Evolutionary conservation across 2,888 invertebrate genomes (phyloP), one percentile per base, ranked within the genome.

Genomic region (Allolobophora icterica): DNA sequence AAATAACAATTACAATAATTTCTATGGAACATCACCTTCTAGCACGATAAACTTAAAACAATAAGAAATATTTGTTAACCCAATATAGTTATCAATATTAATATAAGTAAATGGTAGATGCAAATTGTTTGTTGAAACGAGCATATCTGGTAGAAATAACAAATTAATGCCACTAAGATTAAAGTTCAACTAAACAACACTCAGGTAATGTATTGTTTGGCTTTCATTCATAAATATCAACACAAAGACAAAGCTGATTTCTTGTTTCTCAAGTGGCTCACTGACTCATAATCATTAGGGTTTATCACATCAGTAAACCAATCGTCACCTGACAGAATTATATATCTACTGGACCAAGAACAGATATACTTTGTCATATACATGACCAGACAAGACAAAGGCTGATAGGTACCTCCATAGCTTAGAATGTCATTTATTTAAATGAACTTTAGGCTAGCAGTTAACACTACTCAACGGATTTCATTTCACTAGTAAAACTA

Each of bases 241-340:
- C 52, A 24, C 24, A 52, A 52, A 52, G 52, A 1, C n/a, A 30
- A 71, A n/a, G 71, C 71, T 13, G n/a, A 71, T 71, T 0, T n/a
- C n/a, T 71, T 52, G 52, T 52, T 71, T 71, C 30, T 71, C 30
- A 71, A 71, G 71, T 71, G 71, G 71, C n/a, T 71, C 71, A 71
- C 30, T 71, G 71, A 71, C 71, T 71, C 71, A 71, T 71, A 71
- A 71, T 30, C 71, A 71, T 71, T 11, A 71, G n/a, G 71, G n/a
- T n/a, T 71, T 71, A 30, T n/a, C 71, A n/a, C 71, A 71, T 71
- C n/a, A n/a, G 30, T 11, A n/a, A 30, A 71, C 8, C 6, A 30
- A 71, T 71, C 71, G 71, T 71, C 71, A 71, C 71, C n/a, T 71
- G 71, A 71, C 71, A 71, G 71, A 71, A 71, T n/a, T 21, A 52